phyloP scores from a whole-genome alignment of 1,140 invertebrate genomes.

The Camponotus pennsylvanicus region DNA sequence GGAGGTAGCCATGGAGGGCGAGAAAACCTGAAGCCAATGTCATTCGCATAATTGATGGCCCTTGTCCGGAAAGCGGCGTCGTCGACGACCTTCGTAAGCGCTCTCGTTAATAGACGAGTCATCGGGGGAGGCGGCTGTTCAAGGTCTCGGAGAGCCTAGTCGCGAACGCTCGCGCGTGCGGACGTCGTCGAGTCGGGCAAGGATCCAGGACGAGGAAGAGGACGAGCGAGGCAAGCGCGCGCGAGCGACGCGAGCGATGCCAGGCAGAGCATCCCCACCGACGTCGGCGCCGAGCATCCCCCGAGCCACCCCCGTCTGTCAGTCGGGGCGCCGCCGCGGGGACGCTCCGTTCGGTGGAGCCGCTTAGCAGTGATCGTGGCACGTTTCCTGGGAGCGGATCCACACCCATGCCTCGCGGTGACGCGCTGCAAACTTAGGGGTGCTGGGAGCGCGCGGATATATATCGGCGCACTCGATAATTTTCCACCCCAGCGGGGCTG shows the following conservation, averaged over 20 bases:
- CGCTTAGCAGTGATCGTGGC: constrained; percentile 33
- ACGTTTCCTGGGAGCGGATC: constrained; percentile 59
- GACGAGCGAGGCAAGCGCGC: background rate
- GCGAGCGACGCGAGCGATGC: background rate
- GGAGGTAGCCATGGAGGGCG: background rate
- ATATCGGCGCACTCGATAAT: background rate
- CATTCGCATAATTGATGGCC: background rate
- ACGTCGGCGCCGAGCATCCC: constrained; percentile 15
- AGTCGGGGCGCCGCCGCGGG: constrained; percentile 64
- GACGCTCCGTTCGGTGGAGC: constrained; percentile 13
- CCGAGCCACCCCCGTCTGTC: background rate
- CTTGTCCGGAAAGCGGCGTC: background rate
- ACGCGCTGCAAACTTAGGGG: constrained; percentile 8
- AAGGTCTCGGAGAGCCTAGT: background rate
- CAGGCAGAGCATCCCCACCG: constrained; percentile 1
- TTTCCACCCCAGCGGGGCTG: background rate
- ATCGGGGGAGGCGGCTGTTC: background rate
- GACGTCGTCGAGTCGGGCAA: background rate
- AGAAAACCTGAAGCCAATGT: background rate
- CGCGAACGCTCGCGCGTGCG: too few relatives aligned
- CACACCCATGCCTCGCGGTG: constrained; percentile 44
- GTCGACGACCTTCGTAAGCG: background rate
- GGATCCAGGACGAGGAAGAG: background rate
- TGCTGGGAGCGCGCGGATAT: constrained; percentile 7
- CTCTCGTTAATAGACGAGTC: background rate